Evolutionary conservation across 2,113 vertebrate species (phyloP), one percentile per base, ranked within the genome.

Genomic region (Pardalotus punctatus): DNA sequence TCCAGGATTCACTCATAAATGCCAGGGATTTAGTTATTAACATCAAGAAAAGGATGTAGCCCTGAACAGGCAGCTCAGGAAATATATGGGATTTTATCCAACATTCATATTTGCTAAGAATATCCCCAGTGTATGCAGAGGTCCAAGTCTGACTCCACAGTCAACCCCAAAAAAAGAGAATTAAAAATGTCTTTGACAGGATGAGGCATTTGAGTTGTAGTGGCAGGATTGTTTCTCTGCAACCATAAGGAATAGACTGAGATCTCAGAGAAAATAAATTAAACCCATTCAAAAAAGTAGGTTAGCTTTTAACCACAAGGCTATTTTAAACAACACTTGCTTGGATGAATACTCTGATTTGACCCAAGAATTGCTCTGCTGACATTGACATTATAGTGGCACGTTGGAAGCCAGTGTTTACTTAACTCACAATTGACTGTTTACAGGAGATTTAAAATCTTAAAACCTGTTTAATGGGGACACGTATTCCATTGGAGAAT

Each of bases 1-100:
- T 90, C 71, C 88, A 86, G 88, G 42, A 93, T 40, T 22, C 43
- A 60, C 66, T 78, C 81, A 83, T n/a, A 91, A 88, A 91, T 84
- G 74, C 82, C 77, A 82, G 60, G 33, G 47, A 81, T 88, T 87
- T 88, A 81, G 90, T 92, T 88, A 81, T 43, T 86, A 74, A 74
- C 28, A 40, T 10, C 35, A 45, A 38, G 64, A 76, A 84, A 93
- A 92, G 48, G 51, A 84, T 36, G 60, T 5, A 89, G 80, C 28
- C 43, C 67, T 60, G 42, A 86, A 76, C 11, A 88, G 82, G 71
- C 50, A 79, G 48, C 11, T 64, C 33, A 91, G 48, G 27, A 91
- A 81, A 65, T 73, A 43, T 1, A 38, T 4, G 8, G 64, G 28
- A 79, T 36, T 80, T 48, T 50, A 83, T 36, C 42, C 45, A 58